Conservation (phyloP, 2,888 invertebrate species). For the Limenitis camilla region DNA sequence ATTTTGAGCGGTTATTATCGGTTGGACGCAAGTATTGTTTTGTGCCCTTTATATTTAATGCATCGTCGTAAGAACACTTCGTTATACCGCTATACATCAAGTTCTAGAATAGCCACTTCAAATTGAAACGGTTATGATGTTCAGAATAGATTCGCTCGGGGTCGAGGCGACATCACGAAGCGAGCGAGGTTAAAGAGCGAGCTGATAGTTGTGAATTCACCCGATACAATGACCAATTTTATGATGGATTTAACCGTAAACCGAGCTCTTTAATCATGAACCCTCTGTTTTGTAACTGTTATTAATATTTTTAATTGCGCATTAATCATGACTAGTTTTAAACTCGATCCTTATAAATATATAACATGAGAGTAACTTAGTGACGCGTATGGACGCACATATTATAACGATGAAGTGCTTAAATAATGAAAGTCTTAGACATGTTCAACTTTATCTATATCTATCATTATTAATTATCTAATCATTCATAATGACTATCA, state of each 20-base stretch:
- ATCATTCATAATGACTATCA: no score
- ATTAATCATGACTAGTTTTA: no score
- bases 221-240: slow-evolving; percentile 69
- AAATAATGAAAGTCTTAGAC: no score
- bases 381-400: not conserved
- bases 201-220: slow-evolving; percentile 59
- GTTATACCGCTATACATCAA: slow-evolving; percentile 45
- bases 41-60: no score
- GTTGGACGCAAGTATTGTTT: no score
- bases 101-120: slow-evolving; percentile 58
- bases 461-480: no score
- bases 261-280: slow-evolving; percentile 17
- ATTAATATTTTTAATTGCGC: no score
- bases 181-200: slow-evolving; percentile 63
- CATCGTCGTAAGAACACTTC: not conserved
- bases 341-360: no score
- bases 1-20: no score
- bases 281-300: slow-evolving; percentile 9
- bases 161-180: slow-evolving; percentile 69
- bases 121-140: slow-evolving; percentile 72
- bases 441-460: no score
- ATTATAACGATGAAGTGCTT: not conserved
- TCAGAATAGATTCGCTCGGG: slow-evolving; percentile 63
- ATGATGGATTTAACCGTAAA: slow-evolving; percentile 32
- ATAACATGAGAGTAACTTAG: no score